Base-by-base conservation (phyloP, 2,888 invertebrate genomes). In the Microdon myrmicae region DNA sequence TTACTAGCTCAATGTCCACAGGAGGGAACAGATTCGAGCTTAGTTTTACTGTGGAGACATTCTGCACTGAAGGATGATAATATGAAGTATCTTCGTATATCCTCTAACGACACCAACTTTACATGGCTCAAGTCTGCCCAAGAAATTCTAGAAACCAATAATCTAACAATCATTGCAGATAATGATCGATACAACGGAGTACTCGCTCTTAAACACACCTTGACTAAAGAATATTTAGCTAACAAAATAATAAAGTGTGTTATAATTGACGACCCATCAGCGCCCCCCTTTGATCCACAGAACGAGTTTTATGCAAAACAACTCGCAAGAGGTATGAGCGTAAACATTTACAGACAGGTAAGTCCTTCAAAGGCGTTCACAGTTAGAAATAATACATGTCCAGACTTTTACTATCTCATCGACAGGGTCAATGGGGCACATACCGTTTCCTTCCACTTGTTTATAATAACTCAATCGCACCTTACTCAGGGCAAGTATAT, bases 121-220 rank as follows among this genome's bases (percentile, higher is more conserved):
- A 12, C 64, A 6, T 75, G 75, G 75, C 10, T 75, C 1, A 53
- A 70, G 22, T 28, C 44, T 8, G 38, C 71, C 13, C 60, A 72
- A 55, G 31, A 44, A 3, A 29, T 53, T 4, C 13, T 70, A 1
- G 19, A 44, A 6, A 45, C 56, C 1, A 68, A 68, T 1, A 39
- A 61, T 2, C 39, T 88, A 2, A 80, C 89, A 1, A 73, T 94
- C 3, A 83, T 89, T 3, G 81, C 85, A 2, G 85, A 89, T 75
- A 83, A 85, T 61, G 85, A 87, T 54, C 82, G 82, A 4, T 80
- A 86, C 14, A 90, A 84, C 73, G 96, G 96, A 12, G 82, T 94
- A 1, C 74, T 93, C 7, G 96, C 96, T 14, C 81, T 95, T 39
- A 85, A 90, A 0, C 93, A 94, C 71, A 94, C 94, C 77, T 75